Base-by-base conservation (phyloP, 2,888 invertebrate genomes). In the Automeris io region DNA sequence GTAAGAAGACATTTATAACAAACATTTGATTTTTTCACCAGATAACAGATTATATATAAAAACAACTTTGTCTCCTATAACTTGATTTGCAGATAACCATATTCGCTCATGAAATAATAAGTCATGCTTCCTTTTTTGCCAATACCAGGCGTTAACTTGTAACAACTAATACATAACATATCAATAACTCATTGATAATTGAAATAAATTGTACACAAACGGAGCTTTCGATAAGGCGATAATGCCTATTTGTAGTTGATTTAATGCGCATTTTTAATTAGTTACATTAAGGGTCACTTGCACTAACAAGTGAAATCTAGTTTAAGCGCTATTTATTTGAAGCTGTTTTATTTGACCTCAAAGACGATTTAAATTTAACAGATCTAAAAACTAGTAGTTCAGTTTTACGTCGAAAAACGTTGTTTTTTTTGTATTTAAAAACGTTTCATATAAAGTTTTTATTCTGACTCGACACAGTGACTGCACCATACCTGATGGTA, bases 141-240 rank as follows among this genome's bases (percentile, higher is more conserved):
- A 38, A 33, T 18, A 21, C 36, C 22, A 24, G 12, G 19, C 25
- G 18, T 24, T 29, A n/a, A 23, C 34, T 23, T 5, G 1, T 16
- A 7, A 23, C 23, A 23, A 22, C 49, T 51, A 43, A 54, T 52
- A 47, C 46, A 46, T 54, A 56, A 54, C 59, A 45, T 47, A 61
- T 56, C 58, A 49, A 61, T 68, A 61, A 60, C 57, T 65, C 61
- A 57, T 46, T 51, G 43, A 47, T 54, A 57, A 72, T 68, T 66
- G 58, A 63, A 68, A 73, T 64, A 61, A 68, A 71, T 61, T 54
- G 60, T 51, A 60, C 57, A 61, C 57, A 59, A 66, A 48, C 55
- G 47, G 54, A 54, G 40, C 47, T 56, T 62, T 57, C 56, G 45
- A 51, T 44, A 33, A 33, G 13, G 6, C 11, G 18, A 22, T 26